These are phyloP conservation scores for Chaetura pelagica DNA, from an alignment of 2,113 vertebrate species.

Conservation along the genomic window DNA sequence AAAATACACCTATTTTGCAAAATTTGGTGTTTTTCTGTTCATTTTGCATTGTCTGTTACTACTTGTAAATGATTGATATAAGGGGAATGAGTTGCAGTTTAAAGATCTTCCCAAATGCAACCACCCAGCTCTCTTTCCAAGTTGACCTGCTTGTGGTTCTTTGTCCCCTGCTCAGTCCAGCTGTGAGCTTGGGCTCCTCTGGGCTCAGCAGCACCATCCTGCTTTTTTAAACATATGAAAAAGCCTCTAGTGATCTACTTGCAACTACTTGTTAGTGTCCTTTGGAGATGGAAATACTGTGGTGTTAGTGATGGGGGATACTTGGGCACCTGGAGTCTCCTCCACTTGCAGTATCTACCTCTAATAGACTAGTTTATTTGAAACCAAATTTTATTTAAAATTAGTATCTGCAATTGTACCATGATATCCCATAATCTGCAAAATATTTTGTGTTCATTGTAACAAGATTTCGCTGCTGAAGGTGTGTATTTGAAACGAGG, in stretches of 20 bases:
- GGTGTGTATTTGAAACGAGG: neutral
- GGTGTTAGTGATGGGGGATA: rapidly evolving
- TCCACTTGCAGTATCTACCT: neutral
- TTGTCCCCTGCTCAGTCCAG: neutral
- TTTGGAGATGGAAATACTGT: neutral
- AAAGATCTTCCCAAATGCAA: neutral
- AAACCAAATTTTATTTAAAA: neutral
- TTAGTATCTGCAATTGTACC: neutral
- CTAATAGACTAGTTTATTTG: neutral
- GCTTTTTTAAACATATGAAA: neutral
- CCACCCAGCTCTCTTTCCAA: neutral
- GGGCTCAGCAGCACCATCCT: neutral
- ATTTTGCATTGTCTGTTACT: neutral
- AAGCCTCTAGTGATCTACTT: neutral
- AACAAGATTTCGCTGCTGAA: neutral
- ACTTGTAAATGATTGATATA: neutral
- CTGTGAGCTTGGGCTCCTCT: neutral
- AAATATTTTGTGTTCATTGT: neutral
- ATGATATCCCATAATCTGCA: neutral
- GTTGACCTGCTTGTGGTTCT: rapidly evolving
- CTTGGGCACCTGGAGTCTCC: neutral
- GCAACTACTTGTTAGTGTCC: neutral
- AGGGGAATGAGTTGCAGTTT: neutral
- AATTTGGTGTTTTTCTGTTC: neutral
- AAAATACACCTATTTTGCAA: conserved; percentile 56